Evolutionary conservation across 2,888 invertebrate species (phyloP).

Genomic region (Meteorus colon): DNA sequence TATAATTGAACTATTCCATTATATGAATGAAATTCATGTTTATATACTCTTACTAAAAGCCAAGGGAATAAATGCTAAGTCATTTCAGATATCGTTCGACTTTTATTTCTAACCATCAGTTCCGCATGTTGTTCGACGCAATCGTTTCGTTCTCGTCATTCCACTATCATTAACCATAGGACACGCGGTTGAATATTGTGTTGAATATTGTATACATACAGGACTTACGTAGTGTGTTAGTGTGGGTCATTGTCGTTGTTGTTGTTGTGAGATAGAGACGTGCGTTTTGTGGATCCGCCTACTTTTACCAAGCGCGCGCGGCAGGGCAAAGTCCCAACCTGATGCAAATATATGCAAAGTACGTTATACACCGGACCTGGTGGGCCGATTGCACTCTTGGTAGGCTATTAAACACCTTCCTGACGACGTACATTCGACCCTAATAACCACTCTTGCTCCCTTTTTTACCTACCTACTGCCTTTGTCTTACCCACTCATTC

Average conservation of each 20-base stretch:
- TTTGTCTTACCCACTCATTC: conserved; percentile 40
- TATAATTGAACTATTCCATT: neutral
- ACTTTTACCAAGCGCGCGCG: conserved; percentile 57
- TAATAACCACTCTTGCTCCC: conserved; percentile 58
- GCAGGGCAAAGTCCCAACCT: conserved; percentile 48
- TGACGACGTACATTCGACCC: conserved; percentile 62
- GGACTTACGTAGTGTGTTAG: neutral
- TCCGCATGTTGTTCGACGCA: conserved; percentile 22
- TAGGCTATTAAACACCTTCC: conserved; percentile 71
- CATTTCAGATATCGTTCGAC: neutral
- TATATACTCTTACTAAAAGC: neutral
- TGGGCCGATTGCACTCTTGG: conserved; percentile 67
- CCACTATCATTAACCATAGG: conserved; percentile 47
- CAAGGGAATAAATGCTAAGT: neutral
- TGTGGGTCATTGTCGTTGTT: conserved; percentile 41
- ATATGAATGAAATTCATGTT: neutral
- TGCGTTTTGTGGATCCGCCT: conserved; percentile 53
- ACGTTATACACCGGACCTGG: conserved; percentile 50
- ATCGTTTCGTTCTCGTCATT: conserved; percentile 43
- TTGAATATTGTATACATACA: conserved; percentile 16
- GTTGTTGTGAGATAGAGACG: conserved; percentile 52
- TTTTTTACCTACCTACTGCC: conserved; percentile 33
- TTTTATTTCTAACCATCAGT: conserved; percentile 20
- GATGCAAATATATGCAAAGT: conserved; percentile 72
- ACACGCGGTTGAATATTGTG: neutral